Evolutionary conservation across 2,888 invertebrate genomes (phyloP), one percentile per base, ranked within the genome.

Genomic region (Cantharis rustica): DNA sequence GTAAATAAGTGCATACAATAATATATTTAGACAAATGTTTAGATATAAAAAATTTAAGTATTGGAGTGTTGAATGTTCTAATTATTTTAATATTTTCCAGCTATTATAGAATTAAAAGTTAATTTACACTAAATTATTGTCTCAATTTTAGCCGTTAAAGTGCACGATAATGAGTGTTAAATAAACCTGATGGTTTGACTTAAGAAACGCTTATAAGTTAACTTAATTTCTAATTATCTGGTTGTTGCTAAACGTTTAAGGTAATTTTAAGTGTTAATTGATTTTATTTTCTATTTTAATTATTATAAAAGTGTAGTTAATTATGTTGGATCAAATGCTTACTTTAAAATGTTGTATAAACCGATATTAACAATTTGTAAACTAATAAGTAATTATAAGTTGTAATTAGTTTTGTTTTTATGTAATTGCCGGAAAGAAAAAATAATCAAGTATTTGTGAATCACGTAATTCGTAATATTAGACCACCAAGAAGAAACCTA

Each of bases 381-480:
- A 47, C n/a, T 47, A 47, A 47, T n/a, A 47, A 47, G 47, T 47
- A 47, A 47, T 47, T 47, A 47, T 9, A 47, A n/a, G n/a, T 7
- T n/a, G 47, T 47, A 47, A 47, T 47, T 47, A 47, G 47, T n/a
- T 47, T 47, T 47, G 47, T 47, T 47, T 47, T n/a, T 47, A 47
- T 47, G 47, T 47, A 47, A 47, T 47, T n/a, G n/a, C 47, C 47
- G 47, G 47, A 47, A 47, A 47, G 47, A 47, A 47, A 47, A 47
- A 47, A 47, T 47, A 47, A 47, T 47, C 13, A n/a, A 47, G 47
- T 66, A 66, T 66, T 66, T 20, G 64, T 66, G 64, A 66, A 66
- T 66, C 64, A 66, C 23, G 64, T 66, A 66, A 66, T 66, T 66
- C 64, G 64, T 63, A 66, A 66, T n/a, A 66, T 66, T 66, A 66